Evolutionary conservation across 2,888 invertebrate genomes (phyloP).

Genomic region (Coenonympha glycerion): DNA sequence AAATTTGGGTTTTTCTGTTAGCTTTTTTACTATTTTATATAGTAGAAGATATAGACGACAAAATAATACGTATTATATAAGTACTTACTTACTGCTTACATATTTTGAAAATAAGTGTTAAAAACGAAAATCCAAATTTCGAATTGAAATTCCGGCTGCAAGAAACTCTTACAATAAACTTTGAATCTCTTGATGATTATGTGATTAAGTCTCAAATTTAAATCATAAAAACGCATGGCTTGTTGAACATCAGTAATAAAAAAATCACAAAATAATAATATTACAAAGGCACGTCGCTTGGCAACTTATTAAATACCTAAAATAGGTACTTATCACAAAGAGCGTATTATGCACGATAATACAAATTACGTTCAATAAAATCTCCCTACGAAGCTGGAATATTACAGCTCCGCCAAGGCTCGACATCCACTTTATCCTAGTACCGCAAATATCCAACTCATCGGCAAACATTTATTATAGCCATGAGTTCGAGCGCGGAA

Average conservation of each 20-base stretch:
- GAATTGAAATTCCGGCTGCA: no score
- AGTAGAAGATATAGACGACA: no score
- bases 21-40: no score
- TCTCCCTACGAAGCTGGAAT: slow-evolving; percentile 2
- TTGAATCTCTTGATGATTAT: no score
- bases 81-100: no score
- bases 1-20: not conserved
- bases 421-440: slow-evolving; percentile 26
- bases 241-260: not conserved
- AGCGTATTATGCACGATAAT: slow-evolving; percentile 6
- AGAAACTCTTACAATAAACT: no score
- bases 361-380: slow-evolving; percentile 8
- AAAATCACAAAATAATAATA: not conserved
- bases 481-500: slow-evolving; percentile 47
- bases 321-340: slow-evolving; percentile 16
- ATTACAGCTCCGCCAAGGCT: slow-evolving; percentile 17
- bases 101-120: no score
- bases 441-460: slow-evolving; percentile 30
- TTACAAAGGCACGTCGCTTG: not conserved
- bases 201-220: not conserved
- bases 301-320: slow-evolving; percentile 16
- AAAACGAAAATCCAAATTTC: no score
- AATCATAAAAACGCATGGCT: not conserved
- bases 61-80: no score
- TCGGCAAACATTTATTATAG: slow-evolving; percentile 46